These are phyloP conservation scores for Xenopus tropicalis DNA, from an alignment of 2,113 vertebrate genomes.

Conservation along the genomic window DNA sequence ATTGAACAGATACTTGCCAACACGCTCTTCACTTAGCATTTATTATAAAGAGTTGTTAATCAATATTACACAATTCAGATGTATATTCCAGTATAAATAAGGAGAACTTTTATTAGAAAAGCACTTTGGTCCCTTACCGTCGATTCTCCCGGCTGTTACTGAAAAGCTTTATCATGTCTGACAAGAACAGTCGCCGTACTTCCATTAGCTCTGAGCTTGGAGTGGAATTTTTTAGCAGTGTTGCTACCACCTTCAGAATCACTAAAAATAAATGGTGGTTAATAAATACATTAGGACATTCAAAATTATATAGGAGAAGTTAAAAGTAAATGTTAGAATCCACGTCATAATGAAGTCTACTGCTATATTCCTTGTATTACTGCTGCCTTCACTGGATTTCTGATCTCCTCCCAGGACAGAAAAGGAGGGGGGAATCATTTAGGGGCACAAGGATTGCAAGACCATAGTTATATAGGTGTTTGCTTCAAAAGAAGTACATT, in stretches of 20 bases:
- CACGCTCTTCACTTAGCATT: no score
- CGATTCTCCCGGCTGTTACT: conserved; percentile 97
- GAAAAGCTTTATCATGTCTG: conserved; percentile 99
- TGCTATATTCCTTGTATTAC: no score
- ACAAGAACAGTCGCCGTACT: conserved; percentile 93
- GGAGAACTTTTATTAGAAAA: background rate
- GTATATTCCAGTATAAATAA: background rate
- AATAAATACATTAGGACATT: conserved; percentile 32
- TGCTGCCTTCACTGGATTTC: no score
- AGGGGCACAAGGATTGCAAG: no score
- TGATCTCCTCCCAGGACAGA: no score
- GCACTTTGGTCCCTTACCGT: conserved; percentile 67
- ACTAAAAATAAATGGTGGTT: conserved; percentile 79
- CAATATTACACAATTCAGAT: no score
- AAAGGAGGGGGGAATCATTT: no score
- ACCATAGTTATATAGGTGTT: no score
- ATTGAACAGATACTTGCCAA: no score
- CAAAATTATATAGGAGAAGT: conserved; percentile 28
- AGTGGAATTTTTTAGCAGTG: conserved; percentile 92
- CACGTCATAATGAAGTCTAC: no score
- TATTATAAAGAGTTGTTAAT: no score
- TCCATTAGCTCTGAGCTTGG: conserved; percentile 97
- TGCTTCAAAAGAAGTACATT: no score
- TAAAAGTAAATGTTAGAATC: conserved; percentile 40
- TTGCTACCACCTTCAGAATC: conserved; percentile 98